These are phyloP conservation scores for Rhorus exstirpatorius DNA, from an alignment of 2,888 invertebrate species.

Conservation along the genomic window DNA sequence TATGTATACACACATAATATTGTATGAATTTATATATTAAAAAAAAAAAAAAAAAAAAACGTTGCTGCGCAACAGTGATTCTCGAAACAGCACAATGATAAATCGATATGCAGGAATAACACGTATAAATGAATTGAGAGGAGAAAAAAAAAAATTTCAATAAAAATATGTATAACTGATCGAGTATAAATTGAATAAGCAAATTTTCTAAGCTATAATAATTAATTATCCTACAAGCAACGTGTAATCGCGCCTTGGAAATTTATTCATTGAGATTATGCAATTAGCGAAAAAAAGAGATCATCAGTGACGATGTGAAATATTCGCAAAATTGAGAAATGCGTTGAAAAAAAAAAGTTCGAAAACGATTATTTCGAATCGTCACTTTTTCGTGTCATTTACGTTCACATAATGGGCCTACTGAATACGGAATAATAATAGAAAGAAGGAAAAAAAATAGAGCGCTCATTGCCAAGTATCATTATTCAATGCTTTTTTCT, in stretches of 20 bases:
- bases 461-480: slow-evolving; percentile 59
- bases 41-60: slow-evolving; percentile 30
- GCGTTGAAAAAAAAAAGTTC: not conserved
- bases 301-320: slow-evolving; percentile 45
- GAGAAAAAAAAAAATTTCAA: slow-evolving; percentile 8
- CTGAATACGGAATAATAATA: slow-evolving; percentile 51
- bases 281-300: slow-evolving; percentile 3
- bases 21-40: slow-evolving; percentile 16
- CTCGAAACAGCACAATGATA: slow-evolving; percentile 58
- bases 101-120: slow-evolving; percentile 63
- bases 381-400: slow-evolving; percentile 31
- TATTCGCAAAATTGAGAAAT: slow-evolving; percentile 35
- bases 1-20: slow-evolving; percentile 25
- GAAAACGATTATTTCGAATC: slow-evolving; percentile 32
- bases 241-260: slow-evolving; percentile 59
- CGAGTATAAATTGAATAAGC: slow-evolving; percentile 60
- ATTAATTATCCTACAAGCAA: slow-evolving; percentile 64
- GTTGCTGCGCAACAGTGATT: slow-evolving; percentile 63
- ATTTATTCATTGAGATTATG: slow-evolving; percentile 38
- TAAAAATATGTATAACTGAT: slow-evolving; percentile 29
- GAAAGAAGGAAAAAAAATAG: slow-evolving; percentile 34
- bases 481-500: slow-evolving; percentile 46
- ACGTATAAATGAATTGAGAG: slow-evolving; percentile 53
- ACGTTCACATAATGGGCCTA: slow-evolving; percentile 26
- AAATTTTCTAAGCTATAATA: slow-evolving; percentile 60